phyloP scores from a whole-genome alignment of 37 sponge, comb jelly and placozoan genomes.

The Diacarnus erythraeanus region DNA sequence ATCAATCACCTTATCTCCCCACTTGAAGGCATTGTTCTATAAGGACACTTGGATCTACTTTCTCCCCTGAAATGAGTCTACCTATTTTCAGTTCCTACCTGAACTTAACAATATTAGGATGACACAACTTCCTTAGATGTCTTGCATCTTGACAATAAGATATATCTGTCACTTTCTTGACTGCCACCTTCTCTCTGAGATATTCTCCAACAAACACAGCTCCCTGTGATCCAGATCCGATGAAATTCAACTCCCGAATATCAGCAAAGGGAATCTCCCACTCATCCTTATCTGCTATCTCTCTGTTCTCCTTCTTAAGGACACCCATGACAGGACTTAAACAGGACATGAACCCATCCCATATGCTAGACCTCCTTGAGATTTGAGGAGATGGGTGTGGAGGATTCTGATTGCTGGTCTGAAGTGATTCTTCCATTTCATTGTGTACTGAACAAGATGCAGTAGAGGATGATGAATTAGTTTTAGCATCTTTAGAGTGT shows the following conservation, averaged over 20 bases:
- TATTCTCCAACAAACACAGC: conserved; percentile 78
- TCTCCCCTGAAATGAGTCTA: no score
- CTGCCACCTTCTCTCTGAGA: conserved; percentile 60
- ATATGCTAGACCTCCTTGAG: neutral
- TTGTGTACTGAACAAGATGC: neutral
- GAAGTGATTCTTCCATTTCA: neutral
- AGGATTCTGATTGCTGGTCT: neutral
- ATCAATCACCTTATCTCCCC: no score
- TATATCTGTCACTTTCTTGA: conserved; percentile 81
- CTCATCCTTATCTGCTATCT: neutral
- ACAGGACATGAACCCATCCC: conserved; percentile 25
- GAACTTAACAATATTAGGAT: conserved; percentile 77
- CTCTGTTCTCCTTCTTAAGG: conserved; percentile 10
- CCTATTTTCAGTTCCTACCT: no score
- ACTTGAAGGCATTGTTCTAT: no score
- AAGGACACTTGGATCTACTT: no score
- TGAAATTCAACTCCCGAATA: conserved; percentile 64
- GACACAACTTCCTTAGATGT: conserved; percentile 62
- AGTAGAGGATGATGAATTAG: neutral
- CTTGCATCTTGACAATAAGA: conserved; percentile 59
- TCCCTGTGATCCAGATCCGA: conserved; percentile 83
- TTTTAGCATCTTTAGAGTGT: no score
- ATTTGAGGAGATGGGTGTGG: neutral
- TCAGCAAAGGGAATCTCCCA: conserved; percentile 78
- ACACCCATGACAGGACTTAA: conserved; percentile 10